Evolutionary conservation across 2,797 vertebrate species (phyloP), one percentile per base, ranked within the genome.

Genomic region (Chloroceryle inda): DNA sequence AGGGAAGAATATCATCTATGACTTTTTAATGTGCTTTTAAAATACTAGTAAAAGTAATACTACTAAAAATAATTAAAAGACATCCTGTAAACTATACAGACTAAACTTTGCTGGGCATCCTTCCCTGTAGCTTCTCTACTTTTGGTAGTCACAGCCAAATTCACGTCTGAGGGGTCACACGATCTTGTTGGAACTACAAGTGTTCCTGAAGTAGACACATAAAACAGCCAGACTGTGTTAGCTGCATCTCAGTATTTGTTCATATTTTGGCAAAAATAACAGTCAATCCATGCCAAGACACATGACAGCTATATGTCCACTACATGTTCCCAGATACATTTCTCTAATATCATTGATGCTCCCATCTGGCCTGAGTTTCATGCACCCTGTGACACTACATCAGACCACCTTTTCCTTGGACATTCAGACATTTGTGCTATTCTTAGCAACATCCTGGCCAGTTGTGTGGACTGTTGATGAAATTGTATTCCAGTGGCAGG

Each of bases 261-360:
- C 4, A 7, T 1, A 4, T 53, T 50, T 63, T 74, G 17, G 3
- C 10, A 56, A 89, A 76, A 49, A 15, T 40, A 45, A 4, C 6
- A 76, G 5, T 9, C 5, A 69, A 45, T 26, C 21, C 17, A 22
- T 3, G 1, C 5, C 20, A 75, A 63, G 53, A 47, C 13, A 47
- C 1, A 1, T 19, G 22, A 17, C 18, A 64, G 5, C 3, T 69
- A 0, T 53, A 2, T 33, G 2, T 19, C 10, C 15, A 29, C 19
- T 40, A 6, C 1, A 21, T 1, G 1, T 40, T 17, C 17, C 33
- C 0, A 0, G 9, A 14, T 38, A 10, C 29, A 22, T 4, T 66
- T 69, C 31, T 44, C 20, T 22, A 33, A 1, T 11, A 24, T 1
- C 2, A 7, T 3, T 68, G 24, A 12, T 55, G 21, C 4, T 8